Evolutionary conservation across 2,888 invertebrate genomes (phyloP).

Genomic region (Acleris holmiana): DNA sequence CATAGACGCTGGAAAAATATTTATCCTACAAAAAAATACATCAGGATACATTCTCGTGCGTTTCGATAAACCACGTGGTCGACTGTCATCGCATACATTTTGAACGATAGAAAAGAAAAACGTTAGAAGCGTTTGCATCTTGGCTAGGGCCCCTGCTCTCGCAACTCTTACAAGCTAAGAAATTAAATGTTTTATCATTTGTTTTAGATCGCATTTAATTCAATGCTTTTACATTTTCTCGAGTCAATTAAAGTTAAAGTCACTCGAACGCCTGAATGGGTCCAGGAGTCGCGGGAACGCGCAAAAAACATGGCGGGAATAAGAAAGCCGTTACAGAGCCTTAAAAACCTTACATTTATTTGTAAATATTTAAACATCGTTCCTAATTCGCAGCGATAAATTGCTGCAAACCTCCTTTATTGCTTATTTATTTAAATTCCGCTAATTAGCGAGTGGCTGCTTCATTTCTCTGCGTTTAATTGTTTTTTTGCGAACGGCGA

Average conservation of each 20-base stretch:
- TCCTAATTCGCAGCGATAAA: conserved; percentile 31
- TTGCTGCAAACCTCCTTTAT: conserved; percentile 48
- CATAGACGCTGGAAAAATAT: no score
- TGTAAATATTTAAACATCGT: conserved; percentile 34
- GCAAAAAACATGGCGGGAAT: not conserved
- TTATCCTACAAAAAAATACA: no score
- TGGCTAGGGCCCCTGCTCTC: not conserved
- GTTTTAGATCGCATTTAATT: conserved; percentile 6
- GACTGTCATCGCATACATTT: no score
- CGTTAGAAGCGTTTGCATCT: no score
- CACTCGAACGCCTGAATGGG: not conserved
- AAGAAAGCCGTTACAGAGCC: conserved; percentile 30
- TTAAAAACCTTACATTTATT: conserved; percentile 16
- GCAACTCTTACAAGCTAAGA: no score
- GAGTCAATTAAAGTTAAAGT: conserved; percentile 14
- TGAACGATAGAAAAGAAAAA: no score
- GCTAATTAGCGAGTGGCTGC: conserved; percentile 51
- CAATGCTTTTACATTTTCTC: not conserved
- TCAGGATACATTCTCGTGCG: no score
- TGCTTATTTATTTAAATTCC: conserved; percentile 63
- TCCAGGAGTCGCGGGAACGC: no score
- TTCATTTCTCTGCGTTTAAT: conserved; percentile 44
- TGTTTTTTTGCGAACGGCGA: conserved; percentile 41
- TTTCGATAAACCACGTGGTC: no score
- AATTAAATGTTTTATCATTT: not conserved